Percentiles rank a stretch among this genome's conserved stretches.
Evolutionary conservation across 1,140 invertebrate genomes (phyloP).

Genomic region (Zophobas morio): DNA sequence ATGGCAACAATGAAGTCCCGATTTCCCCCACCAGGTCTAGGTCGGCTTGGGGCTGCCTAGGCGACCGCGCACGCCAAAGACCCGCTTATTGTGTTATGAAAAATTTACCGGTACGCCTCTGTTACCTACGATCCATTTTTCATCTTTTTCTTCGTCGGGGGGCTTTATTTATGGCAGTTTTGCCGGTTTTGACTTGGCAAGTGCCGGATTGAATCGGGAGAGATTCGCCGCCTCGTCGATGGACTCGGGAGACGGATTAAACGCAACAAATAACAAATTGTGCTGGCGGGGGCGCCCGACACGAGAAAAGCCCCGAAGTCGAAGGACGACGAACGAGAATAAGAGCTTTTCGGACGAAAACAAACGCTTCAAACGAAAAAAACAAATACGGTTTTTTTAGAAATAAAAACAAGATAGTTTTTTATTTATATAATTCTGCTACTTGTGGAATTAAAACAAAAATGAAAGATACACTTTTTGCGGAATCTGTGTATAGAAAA

Average conservation of each 20-base stretch:
- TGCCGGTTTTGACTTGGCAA: background rate
- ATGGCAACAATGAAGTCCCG: conserved; percentile 53
- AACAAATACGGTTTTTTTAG: too few species aligned
- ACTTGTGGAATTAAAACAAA: too few species aligned
- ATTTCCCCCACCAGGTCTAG: conserved; percentile 37
- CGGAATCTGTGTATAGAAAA: too few species aligned
- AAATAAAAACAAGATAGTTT: too few species aligned
- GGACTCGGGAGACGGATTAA: conserved; percentile 15
- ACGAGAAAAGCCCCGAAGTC: conserved; percentile 5
- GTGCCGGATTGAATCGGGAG: background rate
- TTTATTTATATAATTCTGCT: too few species aligned
- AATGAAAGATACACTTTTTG: too few species aligned
- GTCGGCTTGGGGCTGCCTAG: conserved; percentile 50
- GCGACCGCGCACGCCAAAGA: conserved; percentile 49
- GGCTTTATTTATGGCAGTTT: background rate
- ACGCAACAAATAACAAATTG: conserved; percentile 16
- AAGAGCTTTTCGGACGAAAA: background rate
- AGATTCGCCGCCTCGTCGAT: conserved; percentile 5
- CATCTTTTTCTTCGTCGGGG: background rate
- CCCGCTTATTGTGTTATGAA: conserved; percentile 33
- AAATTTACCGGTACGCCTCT: conserved; percentile 16
- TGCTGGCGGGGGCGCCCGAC: background rate
- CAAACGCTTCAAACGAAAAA: too few species aligned
- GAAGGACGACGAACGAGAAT: background rate
- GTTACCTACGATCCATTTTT: conserved; percentile 19